Evolutionary conservation across 2,797 vertebrate species (phyloP).

Genomic region (Setipinna tenuifilis): DNA sequence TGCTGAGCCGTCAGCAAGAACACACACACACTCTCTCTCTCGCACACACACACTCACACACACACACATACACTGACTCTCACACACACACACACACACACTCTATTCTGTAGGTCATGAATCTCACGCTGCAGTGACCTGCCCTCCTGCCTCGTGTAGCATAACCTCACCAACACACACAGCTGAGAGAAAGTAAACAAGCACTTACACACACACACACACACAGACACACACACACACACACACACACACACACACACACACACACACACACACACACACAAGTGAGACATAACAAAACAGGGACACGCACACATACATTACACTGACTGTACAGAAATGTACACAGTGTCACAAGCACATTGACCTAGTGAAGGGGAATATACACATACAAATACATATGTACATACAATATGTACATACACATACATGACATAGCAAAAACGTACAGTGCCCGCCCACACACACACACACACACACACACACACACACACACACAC

Average conservation of each 20-base stretch:
- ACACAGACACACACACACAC: neutral
- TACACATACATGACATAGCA: too few relatives aligned
- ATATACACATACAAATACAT: neutral
- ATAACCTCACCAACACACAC: constrained; percentile 48
- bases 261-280: too few relatives aligned
- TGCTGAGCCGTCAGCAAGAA: constrained; percentile 77
- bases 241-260: too few relatives aligned
- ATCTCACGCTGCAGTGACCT: constrained; percentile 60
- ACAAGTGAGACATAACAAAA: neutral
- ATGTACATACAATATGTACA: too few relatives aligned
- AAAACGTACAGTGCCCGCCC: too few relatives aligned
- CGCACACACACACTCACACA: constrained; percentile 49
- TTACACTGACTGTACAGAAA: neutral
- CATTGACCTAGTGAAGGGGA: too few relatives aligned
- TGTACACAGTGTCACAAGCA: neutral
- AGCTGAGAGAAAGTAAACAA: neutral
- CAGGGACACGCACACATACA: neutral
- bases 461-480: constrained; percentile 28
- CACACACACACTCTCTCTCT: constrained; percentile 68
- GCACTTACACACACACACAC: neutral
- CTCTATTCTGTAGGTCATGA: neutral
- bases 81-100: neutral
- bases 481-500: neutral
- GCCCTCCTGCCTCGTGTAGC: constrained; percentile 55
- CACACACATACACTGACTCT: neutral